Evolutionary conservation across 2,113 vertebrate genomes (phyloP).

Genomic region (Galemys pyrenaicus): DNA sequence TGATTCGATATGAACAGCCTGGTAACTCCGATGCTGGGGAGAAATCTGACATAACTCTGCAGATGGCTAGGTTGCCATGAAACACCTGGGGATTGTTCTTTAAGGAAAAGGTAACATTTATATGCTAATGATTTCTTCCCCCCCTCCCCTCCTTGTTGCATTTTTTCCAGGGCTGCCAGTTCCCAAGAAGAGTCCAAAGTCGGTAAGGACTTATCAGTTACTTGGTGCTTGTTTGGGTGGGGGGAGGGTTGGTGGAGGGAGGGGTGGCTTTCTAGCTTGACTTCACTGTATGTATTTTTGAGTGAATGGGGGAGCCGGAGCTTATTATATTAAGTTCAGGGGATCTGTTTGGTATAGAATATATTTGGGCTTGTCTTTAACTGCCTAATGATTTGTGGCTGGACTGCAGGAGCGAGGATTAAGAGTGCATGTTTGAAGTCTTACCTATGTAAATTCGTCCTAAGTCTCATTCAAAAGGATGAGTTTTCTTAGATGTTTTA

Average conservation of each 20-base stretch:
- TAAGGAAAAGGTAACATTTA: constrained; percentile 85
- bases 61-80: constrained; percentile 87
- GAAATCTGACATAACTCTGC: constrained; percentile 89
- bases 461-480: constrained; percentile 58
- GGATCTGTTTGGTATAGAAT: constrained; percentile 63
- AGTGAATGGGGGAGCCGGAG: not conserved
- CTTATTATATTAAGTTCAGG: constrained; percentile 78
- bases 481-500: constrained; percentile 73
- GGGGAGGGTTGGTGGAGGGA: not conserved
- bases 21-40: constrained; percentile 85
- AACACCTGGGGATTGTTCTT: constrained; percentile 86
- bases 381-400: constrained; percentile 74
- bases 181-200: constrained; percentile 99
- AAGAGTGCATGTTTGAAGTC: constrained; percentile 63
- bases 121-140: constrained; percentile 87
- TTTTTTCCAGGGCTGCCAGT: constrained; percentile 94
- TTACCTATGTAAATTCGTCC: not conserved
- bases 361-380: constrained; percentile 74
- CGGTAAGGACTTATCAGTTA: constrained; percentile 92
- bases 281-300: constrained; percentile 56
- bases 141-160: constrained; percentile 85
- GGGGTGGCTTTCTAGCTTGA: not conserved
- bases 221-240: constrained; percentile 78
- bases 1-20: constrained; percentile 89
- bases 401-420: constrained; percentile 59